Conservation (phyloP, 2,113 vertebrate genomes). For the Cyanoramphus novaezelandiae region DNA sequence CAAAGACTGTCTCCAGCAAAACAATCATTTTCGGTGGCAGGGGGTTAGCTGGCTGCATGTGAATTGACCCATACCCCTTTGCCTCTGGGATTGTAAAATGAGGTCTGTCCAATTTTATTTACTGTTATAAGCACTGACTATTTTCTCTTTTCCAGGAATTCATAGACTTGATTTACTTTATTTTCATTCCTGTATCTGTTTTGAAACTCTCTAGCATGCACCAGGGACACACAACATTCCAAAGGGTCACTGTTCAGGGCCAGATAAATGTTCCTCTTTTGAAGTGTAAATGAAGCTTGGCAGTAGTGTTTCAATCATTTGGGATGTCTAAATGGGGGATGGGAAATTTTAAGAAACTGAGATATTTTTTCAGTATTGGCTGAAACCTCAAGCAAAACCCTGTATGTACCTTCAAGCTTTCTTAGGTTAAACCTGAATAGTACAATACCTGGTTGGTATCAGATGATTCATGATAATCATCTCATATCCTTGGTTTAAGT, state of each 20-base stretch:
- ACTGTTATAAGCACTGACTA: background rate
- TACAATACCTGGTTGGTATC: background rate
- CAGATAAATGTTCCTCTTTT: background rate
- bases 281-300: background rate
- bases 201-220: background rate
- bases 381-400: background rate
- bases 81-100: background rate
- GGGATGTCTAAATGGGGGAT: background rate
- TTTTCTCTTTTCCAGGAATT: slow-evolving; percentile 26
- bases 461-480: background rate
- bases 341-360: background rate
- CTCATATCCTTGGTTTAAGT: background rate
- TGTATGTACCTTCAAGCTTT: background rate
- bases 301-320: background rate
- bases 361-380: background rate
- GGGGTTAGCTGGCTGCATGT: background rate
- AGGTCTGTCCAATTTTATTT: background rate
- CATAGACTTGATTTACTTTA: slow-evolving; percentile 12
- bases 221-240: background rate
- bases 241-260: background rate
- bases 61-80: background rate
- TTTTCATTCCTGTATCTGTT: background rate
- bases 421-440: background rate
- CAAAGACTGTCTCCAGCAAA: background rate
- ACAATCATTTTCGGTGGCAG: background rate